Conservation (phyloP, 2,888 invertebrate species). For the Ormyrus nitidulus region DNA sequence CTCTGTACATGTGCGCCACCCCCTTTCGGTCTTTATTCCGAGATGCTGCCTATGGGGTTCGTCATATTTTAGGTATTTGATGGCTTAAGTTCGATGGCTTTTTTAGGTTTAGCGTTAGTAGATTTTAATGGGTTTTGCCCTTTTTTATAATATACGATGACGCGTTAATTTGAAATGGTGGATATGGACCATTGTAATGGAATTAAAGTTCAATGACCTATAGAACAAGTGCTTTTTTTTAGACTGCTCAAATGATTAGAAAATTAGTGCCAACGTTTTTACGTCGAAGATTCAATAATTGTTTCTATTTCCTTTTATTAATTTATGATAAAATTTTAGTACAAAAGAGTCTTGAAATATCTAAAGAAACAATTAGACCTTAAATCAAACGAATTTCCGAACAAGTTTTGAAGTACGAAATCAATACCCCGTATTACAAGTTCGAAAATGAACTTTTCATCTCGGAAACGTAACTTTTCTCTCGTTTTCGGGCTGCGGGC, state of each 20-base stretch:
- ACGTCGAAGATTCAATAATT: too few relatives aligned
- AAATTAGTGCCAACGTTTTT: too few relatives aligned
- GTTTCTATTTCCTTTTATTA: too few relatives aligned
- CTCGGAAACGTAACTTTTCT: slow-evolving; percentile 40
- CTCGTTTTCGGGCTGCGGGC: slow-evolving; percentile 9
- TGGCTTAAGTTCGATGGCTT: too few relatives aligned
- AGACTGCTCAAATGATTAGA: too few relatives aligned
- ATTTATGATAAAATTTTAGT: background rate
- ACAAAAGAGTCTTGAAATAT: background rate
- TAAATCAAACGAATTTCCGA: background rate
- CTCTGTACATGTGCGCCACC: background rate
- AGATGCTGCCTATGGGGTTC: background rate
- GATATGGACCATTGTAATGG: too few relatives aligned
- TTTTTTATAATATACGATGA: too few relatives aligned
- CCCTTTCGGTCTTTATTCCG: slow-evolving; percentile 8
- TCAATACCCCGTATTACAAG: background rate
- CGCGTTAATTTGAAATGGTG: too few relatives aligned
- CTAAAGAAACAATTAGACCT: background rate
- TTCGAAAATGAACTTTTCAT: slow-evolving; percentile 42
- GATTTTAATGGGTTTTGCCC: too few relatives aligned
- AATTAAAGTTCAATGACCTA: too few relatives aligned
- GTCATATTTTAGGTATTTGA: background rate
- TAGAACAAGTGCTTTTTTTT: too few relatives aligned
- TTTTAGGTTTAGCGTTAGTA: too few relatives aligned
- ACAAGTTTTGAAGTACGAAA: background rate